Evolutionary conservation across 2,888 invertebrate species (phyloP).

Genomic region (Phortica okadai): DNA sequence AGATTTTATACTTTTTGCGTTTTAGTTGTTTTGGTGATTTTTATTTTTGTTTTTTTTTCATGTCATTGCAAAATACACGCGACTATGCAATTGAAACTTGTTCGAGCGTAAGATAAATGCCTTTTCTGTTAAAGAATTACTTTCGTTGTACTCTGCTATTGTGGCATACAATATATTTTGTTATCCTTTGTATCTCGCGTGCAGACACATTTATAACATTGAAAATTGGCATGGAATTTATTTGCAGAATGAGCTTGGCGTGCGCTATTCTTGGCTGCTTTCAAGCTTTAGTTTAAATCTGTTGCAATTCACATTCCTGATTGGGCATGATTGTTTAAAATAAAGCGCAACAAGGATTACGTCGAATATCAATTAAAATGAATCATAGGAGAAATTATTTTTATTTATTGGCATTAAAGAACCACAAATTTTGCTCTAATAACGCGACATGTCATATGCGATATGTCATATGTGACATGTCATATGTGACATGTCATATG

Average conservation of each 20-base stretch:
- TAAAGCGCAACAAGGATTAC: too few relatives aligned
- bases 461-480: too few relatives aligned
- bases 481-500: too few relatives aligned
- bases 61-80: conserved; percentile 10
- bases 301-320: too few relatives aligned
- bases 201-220: conserved; percentile 27
- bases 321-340: too few relatives aligned
- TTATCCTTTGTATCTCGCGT: conserved; percentile 21
- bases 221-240: conserved; percentile 21
- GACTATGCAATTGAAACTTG: conserved; percentile 24
- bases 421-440: too few relatives aligned
- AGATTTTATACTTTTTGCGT: background rate
- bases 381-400: too few relatives aligned
- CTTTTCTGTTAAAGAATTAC: conserved; percentile 15
- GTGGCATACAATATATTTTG: conserved; percentile 15
- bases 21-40: background rate
- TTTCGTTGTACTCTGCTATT: conserved; percentile 6
- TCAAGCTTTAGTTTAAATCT: too few relatives aligned
- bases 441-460: too few relatives aligned
- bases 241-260: conserved; percentile 19
- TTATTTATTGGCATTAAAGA: too few relatives aligned
- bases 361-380: too few relatives aligned
- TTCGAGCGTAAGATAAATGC: conserved; percentile 24
- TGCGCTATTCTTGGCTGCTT: too few relatives aligned
- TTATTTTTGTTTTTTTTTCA: background rate